These are phyloP conservation scores for Drosophila prolongata DNA, from an alignment of 2,888 invertebrate genomes.

Conservation along the genomic window DNA sequence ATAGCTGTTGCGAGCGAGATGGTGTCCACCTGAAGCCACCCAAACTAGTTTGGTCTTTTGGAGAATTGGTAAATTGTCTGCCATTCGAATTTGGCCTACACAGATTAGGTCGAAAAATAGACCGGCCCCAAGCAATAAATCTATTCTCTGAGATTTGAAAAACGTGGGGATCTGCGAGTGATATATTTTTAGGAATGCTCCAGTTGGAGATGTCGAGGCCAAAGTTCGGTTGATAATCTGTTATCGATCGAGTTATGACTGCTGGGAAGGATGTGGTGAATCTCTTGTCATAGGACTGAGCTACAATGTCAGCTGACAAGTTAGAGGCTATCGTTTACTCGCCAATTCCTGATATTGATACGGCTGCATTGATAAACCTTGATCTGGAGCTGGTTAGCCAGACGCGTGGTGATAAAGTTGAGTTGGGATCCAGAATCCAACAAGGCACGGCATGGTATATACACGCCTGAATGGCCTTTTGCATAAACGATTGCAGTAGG, in stretches of 20 bases:
- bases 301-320: background rate
- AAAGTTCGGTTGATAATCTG: background rate
- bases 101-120: too few species aligned
- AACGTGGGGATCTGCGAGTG: too few species aligned
- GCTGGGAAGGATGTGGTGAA: background rate
- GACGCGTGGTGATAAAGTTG: background rate
- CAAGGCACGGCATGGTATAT: background rate
- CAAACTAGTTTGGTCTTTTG: background rate
- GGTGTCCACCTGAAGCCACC: background rate
- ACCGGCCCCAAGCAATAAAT: too few species aligned
- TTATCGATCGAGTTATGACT: background rate
- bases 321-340: background rate
- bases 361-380: background rate
- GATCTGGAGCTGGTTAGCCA: background rate
- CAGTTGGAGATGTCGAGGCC: background rate
- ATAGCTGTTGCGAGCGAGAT: too few species aligned
- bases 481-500: too few species aligned
- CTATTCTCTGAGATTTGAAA: too few species aligned
- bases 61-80: background rate
- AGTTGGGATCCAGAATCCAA: background rate
- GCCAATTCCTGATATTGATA: background rate
- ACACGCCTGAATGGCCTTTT: too few species aligned
- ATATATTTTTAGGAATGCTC: background rate
- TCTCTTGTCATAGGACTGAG: background rate
- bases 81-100: too few species aligned